Evolutionary conservation across 2,113 vertebrate species (phyloP).

Genomic region (Mirza zaza): DNA sequence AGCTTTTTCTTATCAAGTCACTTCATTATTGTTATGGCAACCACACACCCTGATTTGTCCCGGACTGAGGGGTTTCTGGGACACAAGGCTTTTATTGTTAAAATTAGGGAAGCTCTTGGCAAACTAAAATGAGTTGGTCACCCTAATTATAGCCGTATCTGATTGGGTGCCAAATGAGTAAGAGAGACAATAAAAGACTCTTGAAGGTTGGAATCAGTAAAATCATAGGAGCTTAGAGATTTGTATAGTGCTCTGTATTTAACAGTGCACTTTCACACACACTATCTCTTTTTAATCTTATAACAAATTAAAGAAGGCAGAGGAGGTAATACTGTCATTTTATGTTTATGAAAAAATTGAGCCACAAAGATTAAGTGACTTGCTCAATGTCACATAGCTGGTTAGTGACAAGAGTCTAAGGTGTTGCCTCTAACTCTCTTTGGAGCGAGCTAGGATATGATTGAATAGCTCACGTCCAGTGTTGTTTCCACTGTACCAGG

Average conservation of each 20-base stretch:
- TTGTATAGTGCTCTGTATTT: background rate
- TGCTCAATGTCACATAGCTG: background rate
- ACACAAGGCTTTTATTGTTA: background rate
- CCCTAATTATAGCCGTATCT: background rate
- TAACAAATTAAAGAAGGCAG: conserved; percentile 8
- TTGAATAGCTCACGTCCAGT: background rate
- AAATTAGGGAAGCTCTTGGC: background rate
- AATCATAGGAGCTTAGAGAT: background rate
- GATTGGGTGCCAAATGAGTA: background rate
- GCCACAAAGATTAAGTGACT: background rate
- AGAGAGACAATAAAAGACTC: background rate
- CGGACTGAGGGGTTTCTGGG: background rate
- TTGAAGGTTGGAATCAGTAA: background rate
- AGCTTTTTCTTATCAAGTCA: background rate
- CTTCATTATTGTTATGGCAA: background rate
- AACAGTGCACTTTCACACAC: background rate
- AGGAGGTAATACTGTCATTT: background rate
- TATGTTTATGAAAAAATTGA: background rate
- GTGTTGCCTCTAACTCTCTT: background rate
- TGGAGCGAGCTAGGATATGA: background rate
- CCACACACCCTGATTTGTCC: background rate
- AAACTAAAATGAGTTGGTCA: background rate
- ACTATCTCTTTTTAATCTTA: background rate
- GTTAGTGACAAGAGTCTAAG: background rate
- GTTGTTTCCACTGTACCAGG: background rate